These are phyloP conservation scores for Microctenopoma stevenorrisi DNA, from an alignment of 2,797 vertebrate species.

Conservation along the genomic window DNA sequence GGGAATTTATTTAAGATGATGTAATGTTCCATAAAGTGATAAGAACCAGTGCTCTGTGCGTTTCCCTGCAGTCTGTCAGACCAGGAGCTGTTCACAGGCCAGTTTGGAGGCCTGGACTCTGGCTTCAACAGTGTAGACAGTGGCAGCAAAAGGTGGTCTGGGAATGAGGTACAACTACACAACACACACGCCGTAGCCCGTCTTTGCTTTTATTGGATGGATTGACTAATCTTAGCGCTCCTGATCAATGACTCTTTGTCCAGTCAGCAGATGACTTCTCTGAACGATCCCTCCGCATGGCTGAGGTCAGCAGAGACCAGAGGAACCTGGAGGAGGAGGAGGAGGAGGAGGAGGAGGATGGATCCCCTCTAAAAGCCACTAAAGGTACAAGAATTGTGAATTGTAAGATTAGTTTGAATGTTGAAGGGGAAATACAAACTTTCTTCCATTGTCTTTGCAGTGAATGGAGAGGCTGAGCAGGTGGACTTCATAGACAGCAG, in stretches of 20 bases:
- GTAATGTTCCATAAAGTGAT: no score
- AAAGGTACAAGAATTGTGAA: slow-evolving; percentile 55
- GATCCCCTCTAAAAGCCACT: slow-evolving; percentile 42
- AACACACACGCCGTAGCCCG: neutral
- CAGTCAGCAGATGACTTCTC: slow-evolving; percentile 93
- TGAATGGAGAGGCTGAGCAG: slow-evolving; percentile 84
- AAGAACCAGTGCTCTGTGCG: neutral
- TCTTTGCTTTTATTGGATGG: neutral
- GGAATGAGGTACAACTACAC: slow-evolving; percentile 86
- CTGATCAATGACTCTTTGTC: neutral
- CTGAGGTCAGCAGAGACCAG: slow-evolving; percentile 86
- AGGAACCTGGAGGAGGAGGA: slow-evolving; percentile 82
- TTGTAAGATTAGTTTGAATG: neutral
- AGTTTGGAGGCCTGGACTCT: slow-evolving; percentile 88
- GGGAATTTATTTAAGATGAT: no score
- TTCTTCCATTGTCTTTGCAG: slow-evolving; percentile 29
- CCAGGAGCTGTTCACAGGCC: slow-evolving; percentile 85
- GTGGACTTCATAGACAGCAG: slow-evolving; percentile 87
- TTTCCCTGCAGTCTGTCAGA: slow-evolving; percentile 84
- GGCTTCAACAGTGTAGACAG: slow-evolving; percentile 94
- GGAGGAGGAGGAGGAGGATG: slow-evolving; percentile 49
- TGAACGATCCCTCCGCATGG: slow-evolving; percentile 88
- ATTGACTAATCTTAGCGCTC: neutral
- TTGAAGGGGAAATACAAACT: neutral
- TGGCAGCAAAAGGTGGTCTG: slow-evolving; percentile 92